Evolutionary conservation across 2,113 vertebrate species (phyloP).

Genomic region (Eira barbara): DNA sequence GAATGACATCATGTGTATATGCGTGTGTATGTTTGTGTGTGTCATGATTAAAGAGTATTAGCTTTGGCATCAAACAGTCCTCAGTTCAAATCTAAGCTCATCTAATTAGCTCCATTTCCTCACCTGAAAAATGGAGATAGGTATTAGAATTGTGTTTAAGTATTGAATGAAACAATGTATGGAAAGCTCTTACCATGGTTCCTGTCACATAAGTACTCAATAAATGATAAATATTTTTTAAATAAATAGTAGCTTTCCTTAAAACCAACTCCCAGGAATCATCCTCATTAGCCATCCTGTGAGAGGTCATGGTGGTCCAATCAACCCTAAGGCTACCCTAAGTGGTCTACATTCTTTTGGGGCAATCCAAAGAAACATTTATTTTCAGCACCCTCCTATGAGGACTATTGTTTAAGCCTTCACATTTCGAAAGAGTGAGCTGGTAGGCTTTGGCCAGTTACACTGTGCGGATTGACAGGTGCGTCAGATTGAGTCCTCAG

Average conservation of each 20-base stretch:
- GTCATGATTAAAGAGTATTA: neutral
- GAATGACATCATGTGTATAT: neutral
- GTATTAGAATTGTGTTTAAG: constrained; percentile 36
- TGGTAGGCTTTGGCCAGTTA: neutral
- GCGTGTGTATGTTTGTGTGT: neutral
- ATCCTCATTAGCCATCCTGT: neutral
- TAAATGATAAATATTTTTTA: constrained; percentile 66
- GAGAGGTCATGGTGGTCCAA: neutral
- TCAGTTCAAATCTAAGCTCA: constrained; percentile 40
- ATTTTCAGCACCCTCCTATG: neutral
- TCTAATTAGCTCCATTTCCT: constrained; percentile 35
- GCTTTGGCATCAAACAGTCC: constrained; percentile 30
- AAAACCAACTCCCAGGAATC: neutral
- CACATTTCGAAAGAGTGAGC: neutral
- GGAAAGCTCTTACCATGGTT: constrained; percentile 44
- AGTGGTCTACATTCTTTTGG: neutral
- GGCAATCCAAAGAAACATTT: neutral
- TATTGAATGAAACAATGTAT: constrained; percentile 39
- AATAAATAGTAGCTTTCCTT: constrained; percentile 49
- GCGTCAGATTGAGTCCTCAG: neutral
- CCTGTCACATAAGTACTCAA: constrained; percentile 52
- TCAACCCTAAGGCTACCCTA: neutral
- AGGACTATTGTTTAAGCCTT: neutral
- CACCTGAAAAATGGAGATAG: constrained; percentile 32
- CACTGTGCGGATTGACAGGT: neutral